These are phyloP conservation scores for Ametastegia equiseti DNA, from an alignment of 2,888 invertebrate genomes.

Conservation along the genomic window DNA sequence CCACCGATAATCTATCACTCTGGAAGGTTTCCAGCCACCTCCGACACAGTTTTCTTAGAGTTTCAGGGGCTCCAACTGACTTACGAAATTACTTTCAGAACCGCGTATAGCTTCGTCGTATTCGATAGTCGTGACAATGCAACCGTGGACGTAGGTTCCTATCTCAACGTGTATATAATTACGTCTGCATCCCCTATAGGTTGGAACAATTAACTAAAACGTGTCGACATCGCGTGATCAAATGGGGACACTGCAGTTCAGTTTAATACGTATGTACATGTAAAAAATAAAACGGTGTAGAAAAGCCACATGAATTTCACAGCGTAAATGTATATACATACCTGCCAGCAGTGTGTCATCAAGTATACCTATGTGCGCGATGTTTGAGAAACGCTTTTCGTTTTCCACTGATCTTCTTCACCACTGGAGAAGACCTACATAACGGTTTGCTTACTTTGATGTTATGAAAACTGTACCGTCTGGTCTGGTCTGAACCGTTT, in stretches of 20 bases:
- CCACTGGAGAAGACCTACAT: background rate
- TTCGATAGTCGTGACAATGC: too few species aligned
- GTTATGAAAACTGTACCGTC: conserved; percentile 18
- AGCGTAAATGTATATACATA: too few species aligned
- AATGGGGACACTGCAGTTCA: too few species aligned
- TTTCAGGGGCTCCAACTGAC: background rate
- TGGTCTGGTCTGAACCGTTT: too few species aligned
- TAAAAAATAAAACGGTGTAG: background rate
- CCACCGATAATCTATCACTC: background rate
- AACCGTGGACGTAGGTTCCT: too few species aligned
- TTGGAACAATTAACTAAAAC: background rate
- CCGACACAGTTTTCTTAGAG: background rate
- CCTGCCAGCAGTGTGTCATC: too few species aligned
- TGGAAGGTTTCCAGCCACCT: background rate
- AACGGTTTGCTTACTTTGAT: conserved; percentile 27
- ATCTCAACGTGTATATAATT: too few species aligned
- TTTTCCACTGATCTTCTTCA: conserved; percentile 6
- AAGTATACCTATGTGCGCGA: background rate
- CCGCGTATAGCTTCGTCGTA: too few species aligned
- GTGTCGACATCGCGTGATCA: background rate
- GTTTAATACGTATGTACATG: background rate
- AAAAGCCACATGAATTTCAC: background rate
- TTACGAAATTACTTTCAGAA: background rate
- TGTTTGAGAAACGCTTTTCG: background rate
- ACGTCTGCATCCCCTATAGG: background rate